Conservation (phyloP, 2,888 invertebrate species). For the Parascotia fuliginaria region DNA sequence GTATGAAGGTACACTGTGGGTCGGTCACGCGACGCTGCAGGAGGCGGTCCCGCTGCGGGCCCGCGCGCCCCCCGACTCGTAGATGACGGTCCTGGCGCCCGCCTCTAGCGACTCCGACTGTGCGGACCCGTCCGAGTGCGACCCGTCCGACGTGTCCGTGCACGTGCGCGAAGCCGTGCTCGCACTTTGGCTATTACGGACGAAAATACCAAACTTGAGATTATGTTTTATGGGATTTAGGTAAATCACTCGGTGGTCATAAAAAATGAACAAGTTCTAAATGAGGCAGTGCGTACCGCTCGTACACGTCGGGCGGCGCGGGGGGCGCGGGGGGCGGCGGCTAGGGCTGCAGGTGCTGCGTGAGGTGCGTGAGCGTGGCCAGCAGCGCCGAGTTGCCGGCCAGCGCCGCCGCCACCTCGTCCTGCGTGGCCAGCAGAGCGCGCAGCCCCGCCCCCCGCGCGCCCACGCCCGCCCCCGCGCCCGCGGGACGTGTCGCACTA, state of each 20-base stretch:
- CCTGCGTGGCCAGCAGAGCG: conserved; percentile 65
- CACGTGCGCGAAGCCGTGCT: neutral
- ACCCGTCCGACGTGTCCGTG: neutral
- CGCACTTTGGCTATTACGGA: neutral
- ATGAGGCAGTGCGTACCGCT: neutral
- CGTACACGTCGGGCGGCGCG: too few relatives aligned
- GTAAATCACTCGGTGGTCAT: too few relatives aligned
- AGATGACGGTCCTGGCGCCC: conserved; percentile 48
- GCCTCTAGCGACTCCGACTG: conserved; percentile 28
- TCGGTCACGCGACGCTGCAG: conserved; percentile 4
- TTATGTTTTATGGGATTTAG: neutral
- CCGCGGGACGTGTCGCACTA: conserved; percentile 27
- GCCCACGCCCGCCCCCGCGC: conserved; percentile 21
- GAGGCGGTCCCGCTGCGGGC: conserved; percentile 1
- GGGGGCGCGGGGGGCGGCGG: neutral
- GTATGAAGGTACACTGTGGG: too few relatives aligned
- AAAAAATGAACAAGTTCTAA: too few relatives aligned
- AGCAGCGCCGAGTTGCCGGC: conserved; percentile 59
- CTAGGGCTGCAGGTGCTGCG: conserved; percentile 35
- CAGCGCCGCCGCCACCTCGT: conserved; percentile 53
- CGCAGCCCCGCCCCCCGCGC: conserved; percentile 60
- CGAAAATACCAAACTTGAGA: neutral
- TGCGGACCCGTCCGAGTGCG: neutral
- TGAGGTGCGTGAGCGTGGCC: conserved; percentile 15
- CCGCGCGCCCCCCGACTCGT: conserved; percentile 31